Percentiles rank a stretch among this genome's conserved stretches.
phyloP scores from a whole-genome alignment of 2,797 vertebrate species.

The Poeciliopsis turneri region DNA sequence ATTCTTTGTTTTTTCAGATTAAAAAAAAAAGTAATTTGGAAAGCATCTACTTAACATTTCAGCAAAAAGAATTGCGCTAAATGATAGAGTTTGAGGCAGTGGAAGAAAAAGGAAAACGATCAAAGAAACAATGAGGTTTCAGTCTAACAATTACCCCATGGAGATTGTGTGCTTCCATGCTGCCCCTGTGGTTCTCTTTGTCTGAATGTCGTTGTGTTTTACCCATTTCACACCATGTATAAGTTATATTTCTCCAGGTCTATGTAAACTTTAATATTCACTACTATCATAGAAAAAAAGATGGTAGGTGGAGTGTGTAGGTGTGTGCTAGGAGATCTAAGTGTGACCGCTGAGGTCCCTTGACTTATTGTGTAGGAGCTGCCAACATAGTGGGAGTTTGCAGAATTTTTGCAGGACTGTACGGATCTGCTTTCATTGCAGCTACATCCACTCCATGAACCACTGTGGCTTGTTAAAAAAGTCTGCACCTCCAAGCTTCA shows the following conservation, averaged over 20 bases:
- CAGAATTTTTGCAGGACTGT: neutral
- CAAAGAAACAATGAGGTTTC: slow-evolving; percentile 34
- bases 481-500: slow-evolving; percentile 3
- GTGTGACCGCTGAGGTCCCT: slow-evolving; percentile 18
- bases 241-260: slow-evolving; percentile 55
- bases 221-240: slow-evolving; percentile 40
- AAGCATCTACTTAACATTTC: slow-evolving; percentile 27
- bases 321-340: slow-evolving; percentile 22
- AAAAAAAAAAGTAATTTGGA: slow-evolving; percentile 30
- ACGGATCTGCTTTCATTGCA: slow-evolving; percentile 6
- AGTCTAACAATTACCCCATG: slow-evolving; percentile 21
- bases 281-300: slow-evolving; percentile 13
- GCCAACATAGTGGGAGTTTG: slow-evolving; percentile 18
- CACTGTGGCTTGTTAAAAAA: neutral
- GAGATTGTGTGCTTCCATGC: slow-evolving; percentile 21
- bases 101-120: slow-evolving; percentile 32
- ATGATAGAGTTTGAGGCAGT: slow-evolving; percentile 23
- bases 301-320: slow-evolving; percentile 5
- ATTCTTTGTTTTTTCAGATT: slow-evolving; percentile 24
- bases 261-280: slow-evolving; percentile 33
- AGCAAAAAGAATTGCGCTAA: slow-evolving; percentile 19
- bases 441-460: slow-evolving; percentile 4
- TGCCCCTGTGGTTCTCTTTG: slow-evolving; percentile 11
- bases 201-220: slow-evolving; percentile 23
- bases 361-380: neutral